These are phyloP conservation scores for Melanocharis versteri DNA, from an alignment of 2,113 vertebrate species.

Conservation along the genomic window DNA sequence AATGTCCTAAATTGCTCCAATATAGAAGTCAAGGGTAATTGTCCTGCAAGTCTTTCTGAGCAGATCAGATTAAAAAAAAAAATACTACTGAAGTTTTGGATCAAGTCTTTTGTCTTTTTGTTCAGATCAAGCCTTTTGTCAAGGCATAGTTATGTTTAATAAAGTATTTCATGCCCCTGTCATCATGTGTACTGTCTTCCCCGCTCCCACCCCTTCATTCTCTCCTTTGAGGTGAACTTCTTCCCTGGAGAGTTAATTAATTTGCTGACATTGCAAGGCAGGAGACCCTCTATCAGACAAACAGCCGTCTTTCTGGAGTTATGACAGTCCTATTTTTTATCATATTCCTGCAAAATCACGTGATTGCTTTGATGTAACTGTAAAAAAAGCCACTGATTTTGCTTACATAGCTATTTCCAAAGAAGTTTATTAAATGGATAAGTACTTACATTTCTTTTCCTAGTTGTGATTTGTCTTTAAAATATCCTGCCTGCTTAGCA, in stretches of 20 bases:
- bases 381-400: neutral
- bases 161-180: neutral
- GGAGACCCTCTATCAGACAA: neutral
- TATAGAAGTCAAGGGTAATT: neutral
- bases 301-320: neutral
- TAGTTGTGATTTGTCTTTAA: neutral
- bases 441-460: neutral
- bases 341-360: neutral
- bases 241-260: neutral
- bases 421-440: neutral
- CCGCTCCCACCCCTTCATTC: rapidly evolving
- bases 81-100: neutral
- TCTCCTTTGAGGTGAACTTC: neutral
- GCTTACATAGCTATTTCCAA: neutral
- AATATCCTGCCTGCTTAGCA: neutral
- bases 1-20: neutral
- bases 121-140: neutral
- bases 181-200: neutral
- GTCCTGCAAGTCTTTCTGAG: neutral
- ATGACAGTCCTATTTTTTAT: neutral
- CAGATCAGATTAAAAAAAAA: neutral
- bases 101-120: neutral
- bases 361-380: neutral
- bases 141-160: neutral
- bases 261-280: neutral